Conservation (phyloP, 1,140 invertebrate species). For the Nylanderia fulva region DNA sequence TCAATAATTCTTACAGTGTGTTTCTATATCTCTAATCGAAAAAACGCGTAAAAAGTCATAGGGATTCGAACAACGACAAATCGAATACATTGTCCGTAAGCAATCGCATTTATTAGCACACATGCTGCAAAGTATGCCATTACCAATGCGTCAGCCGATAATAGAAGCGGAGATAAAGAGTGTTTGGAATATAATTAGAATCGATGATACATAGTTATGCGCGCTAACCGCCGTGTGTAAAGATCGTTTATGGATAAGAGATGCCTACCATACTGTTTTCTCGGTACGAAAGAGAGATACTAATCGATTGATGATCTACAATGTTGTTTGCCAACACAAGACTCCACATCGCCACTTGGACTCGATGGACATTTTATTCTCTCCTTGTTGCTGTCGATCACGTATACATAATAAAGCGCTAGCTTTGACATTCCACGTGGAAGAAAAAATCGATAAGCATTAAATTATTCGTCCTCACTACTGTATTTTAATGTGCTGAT, state of each 20-base stretch:
- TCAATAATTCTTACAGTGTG: background rate
- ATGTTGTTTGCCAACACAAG: slow-evolving; percentile 38
- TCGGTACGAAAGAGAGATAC: slow-evolving; percentile 51
- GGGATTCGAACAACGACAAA: slow-evolving; percentile 7
- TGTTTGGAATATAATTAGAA: slow-evolving; percentile 59
- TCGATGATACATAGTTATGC: slow-evolving; percentile 30
- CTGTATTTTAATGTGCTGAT: slow-evolving; percentile 51
- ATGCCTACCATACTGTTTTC: slow-evolving; percentile 40
- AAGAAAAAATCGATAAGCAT: slow-evolving; percentile 45
- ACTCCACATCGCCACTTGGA: slow-evolving; percentile 27
- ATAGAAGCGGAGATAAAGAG: slow-evolving; percentile 46
- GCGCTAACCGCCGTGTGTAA: slow-evolving; percentile 33
- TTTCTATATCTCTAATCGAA: background rate
- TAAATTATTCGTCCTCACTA: slow-evolving; percentile 45
- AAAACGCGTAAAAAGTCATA: background rate
- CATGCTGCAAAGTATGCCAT: slow-evolving; percentile 51
- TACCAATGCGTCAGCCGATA: slow-evolving; percentile 42
- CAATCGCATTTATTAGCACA: slow-evolving; percentile 48
- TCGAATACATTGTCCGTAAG: slow-evolving; percentile 48
- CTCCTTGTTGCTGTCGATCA: slow-evolving; percentile 38
- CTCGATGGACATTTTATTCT: slow-evolving; percentile 39
- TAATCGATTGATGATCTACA: slow-evolving; percentile 54
- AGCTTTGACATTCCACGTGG: slow-evolving; percentile 34
- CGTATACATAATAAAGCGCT: slow-evolving; percentile 57
- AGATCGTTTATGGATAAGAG: slow-evolving; percentile 40